These are phyloP conservation scores for Clepsis dumicolana DNA, from an alignment of 2,888 invertebrate genomes.

Conservation along the genomic window DNA sequence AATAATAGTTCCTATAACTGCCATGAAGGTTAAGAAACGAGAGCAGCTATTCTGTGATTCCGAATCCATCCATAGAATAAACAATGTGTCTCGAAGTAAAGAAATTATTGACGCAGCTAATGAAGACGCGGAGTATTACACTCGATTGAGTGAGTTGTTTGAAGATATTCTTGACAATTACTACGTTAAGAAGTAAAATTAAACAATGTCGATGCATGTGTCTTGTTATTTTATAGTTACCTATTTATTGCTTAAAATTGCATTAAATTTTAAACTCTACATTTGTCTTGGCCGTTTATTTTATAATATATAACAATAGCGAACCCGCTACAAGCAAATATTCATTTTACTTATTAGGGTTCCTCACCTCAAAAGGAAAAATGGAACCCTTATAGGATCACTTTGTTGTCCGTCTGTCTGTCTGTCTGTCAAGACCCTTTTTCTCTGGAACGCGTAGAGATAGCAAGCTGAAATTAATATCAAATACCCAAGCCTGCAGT, in stretches of 20 bases:
- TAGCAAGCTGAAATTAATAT: no score
- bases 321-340: no score
- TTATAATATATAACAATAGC: no score
- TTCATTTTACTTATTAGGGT: no score
- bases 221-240: not conserved
- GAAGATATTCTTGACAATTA: conserved; percentile 85
- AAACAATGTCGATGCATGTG: not conserved
- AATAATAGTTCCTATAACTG: conserved; percentile 67
- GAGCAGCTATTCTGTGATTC: conserved; percentile 64
- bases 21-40: conserved; percentile 60
- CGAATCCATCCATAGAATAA: conserved; percentile 55
- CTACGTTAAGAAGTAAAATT: conserved; percentile 42
- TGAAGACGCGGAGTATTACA: conserved; percentile 63
- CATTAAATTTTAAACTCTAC: not conserved
- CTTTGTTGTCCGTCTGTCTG: no score
- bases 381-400: no score
- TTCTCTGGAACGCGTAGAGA: no score
- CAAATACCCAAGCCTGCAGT: no score
- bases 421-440: no score
- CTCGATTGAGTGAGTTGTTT: conserved; percentile 82
- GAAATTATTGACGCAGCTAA: conserved; percentile 66
- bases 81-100: conserved; percentile 65
- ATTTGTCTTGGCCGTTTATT: no score
- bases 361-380: no score
- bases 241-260: no score